phyloP scores from a whole-genome alignment of 2,888 invertebrate genomes.

The Drosophila buzzatii region DNA sequence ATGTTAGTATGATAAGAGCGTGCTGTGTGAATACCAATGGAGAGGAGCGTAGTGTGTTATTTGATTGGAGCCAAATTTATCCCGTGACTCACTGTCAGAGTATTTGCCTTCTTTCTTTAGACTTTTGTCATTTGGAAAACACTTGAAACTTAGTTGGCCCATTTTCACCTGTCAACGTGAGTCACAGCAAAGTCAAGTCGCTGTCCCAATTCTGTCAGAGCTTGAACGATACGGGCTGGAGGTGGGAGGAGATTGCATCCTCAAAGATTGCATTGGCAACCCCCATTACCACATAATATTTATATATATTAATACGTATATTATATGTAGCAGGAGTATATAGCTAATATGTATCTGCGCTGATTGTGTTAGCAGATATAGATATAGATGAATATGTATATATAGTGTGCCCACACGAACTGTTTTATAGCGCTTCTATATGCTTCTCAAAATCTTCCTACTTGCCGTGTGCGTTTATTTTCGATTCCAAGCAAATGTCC shows the following conservation, averaged over 20 bases:
- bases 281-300: constrained; percentile 51
- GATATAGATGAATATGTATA: constrained; percentile 23
- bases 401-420: constrained; percentile 48
- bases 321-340: constrained; percentile 52
- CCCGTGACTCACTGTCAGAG: constrained; percentile 51
- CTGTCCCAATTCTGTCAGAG: constrained; percentile 69
- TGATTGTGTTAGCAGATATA: constrained; percentile 15
- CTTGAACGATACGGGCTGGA: constrained; percentile 6
- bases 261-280: constrained; percentile 15
- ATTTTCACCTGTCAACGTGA: constrained; percentile 69
- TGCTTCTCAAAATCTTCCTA: constrained; percentile 63
- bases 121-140: constrained; percentile 27
- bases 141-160: constrained; percentile 29
- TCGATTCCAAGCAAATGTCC: constrained; percentile 63
- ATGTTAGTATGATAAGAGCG: constrained; percentile 81
- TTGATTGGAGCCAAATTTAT: constrained; percentile 18
- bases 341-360: constrained; percentile 22
- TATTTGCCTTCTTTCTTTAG: background rate
- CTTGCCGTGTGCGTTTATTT: constrained; percentile 75
- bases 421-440: constrained; percentile 63
- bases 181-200: constrained; percentile 63
- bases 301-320: constrained; percentile 11
- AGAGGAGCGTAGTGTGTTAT: constrained; percentile 13
- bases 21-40: constrained; percentile 63
- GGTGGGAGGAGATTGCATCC: constrained; percentile 15